Base-by-base conservation (phyloP, 92 coral and sea anemone species). In the Palythoa grandis region DNA sequence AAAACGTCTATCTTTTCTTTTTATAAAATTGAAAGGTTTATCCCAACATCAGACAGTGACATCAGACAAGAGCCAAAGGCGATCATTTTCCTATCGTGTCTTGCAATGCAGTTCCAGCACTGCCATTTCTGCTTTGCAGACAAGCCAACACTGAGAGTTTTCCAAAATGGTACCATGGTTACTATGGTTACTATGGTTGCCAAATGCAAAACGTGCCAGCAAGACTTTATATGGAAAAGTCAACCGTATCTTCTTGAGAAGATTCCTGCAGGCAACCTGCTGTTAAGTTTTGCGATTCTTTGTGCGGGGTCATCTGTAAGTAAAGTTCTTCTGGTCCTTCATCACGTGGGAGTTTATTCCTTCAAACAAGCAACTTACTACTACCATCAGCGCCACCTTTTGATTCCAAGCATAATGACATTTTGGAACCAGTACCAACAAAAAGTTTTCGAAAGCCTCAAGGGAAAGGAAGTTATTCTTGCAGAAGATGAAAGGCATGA, bases 261-360 rank as follows among this genome's bases (percentile, higher is more conserved):
- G 84, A 68, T 89, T 83, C 88, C 92, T 54, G 89, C 88, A 74
- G 91, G 91, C 24, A 92, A 92, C 56, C 77, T 89, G 5, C 74
- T 89, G 13, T 78, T 92, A 23, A 89, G 92, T 85, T 89, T 89
- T 78, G 95, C 87, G 9, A 78, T 92, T 19, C 78, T 92, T 15
- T 82, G 87, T 82, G 91, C 91, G 19, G 95, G 95, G 38, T 92
- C 92, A 11, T 92, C 92, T 22, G 85, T 92, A 4, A 86, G 73
- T 37, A 92, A 92, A 74, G 73, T 89, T 29, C 78, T 92, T 56
- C 70, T 82, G 78, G 92, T 92, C 50, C 84, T 92, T 43, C 74
- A 69, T 65, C 90, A 92, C 76, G 89, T 92, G 88, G 87, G 87
- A 50, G 65, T 92, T 29, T 82, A 86, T 20, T 78, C 83, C 47